Percentiles rank a stretch among this genome's conserved stretches.
Evolutionary conservation across 2,797 vertebrate genomes (phyloP).

Genomic region (Sebastes hubbsi): DNA sequence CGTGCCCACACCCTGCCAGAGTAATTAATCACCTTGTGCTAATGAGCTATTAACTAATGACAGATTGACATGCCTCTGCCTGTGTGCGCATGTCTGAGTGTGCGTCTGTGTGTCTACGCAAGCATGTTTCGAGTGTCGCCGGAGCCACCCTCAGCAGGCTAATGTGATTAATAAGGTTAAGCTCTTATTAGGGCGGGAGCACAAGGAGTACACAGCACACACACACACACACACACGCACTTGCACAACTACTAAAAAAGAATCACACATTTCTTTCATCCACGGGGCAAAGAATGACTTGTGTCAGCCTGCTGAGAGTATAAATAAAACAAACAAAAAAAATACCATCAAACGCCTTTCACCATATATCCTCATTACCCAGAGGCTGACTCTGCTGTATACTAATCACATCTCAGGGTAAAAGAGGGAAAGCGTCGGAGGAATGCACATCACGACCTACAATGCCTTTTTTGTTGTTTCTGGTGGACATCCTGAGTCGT

Average conservation of each 20-base stretch:
- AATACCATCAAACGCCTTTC: constrained; percentile 33
- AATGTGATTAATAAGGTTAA: constrained; percentile 82
- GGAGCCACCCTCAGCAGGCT: constrained; percentile 65
- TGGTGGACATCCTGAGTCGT: background rate
- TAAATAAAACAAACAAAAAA: constrained; percentile 35
- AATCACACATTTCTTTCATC: constrained; percentile 8
- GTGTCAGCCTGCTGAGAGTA: constrained; percentile 19
- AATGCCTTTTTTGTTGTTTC: background rate
- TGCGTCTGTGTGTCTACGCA: constrained; percentile 30
- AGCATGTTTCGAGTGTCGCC: constrained; percentile 58
- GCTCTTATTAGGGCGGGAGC: constrained; percentile 71
- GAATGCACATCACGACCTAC: constrained; percentile 25
- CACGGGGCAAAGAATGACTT: constrained; percentile 33
- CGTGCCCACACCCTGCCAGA: constrained; percentile 69
- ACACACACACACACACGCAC: constrained; percentile 6
- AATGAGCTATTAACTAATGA: constrained; percentile 83
- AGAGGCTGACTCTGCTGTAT: constrained; percentile 40
- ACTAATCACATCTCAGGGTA: constrained; percentile 49
- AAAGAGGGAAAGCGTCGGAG: constrained; percentile 21
- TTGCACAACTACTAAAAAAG: background rate
- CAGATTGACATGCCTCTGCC: constrained; percentile 76
- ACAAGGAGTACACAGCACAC: constrained; percentile 32
- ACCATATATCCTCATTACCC: constrained; percentile 62
- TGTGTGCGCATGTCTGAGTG: constrained; percentile 60
- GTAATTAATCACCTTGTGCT: constrained; percentile 82